A percentile compares a stretch with the other conserved stretches of the same genome.
Evolutionary conservation across 2,113 vertebrate species (phyloP).

Genomic region (Anarrhichthys ocellatus): DNA sequence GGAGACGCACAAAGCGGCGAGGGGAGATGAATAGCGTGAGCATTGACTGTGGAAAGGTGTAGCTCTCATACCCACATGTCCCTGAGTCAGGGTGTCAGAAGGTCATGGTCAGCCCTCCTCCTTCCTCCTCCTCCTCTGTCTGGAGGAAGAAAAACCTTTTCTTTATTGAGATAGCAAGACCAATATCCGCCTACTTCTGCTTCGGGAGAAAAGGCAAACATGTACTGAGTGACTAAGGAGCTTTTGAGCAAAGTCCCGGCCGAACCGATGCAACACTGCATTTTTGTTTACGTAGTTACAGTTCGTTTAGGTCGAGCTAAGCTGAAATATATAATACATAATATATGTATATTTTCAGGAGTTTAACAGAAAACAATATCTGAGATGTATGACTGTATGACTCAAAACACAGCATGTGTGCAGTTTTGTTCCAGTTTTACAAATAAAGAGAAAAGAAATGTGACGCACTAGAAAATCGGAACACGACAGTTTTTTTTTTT

Average conservation of each 20-base stretch:
- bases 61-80: slow-evolving; percentile 52
- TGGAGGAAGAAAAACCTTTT: slow-evolving; percentile 60
- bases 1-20: slow-evolving; percentile 19
- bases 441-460: not conserved
- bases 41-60: slow-evolving; percentile 47
- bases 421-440: slow-evolving; percentile 27
- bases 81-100: slow-evolving; percentile 64
- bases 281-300: slow-evolving; percentile 36
- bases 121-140: slow-evolving; percentile 52
- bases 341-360: not conserved
- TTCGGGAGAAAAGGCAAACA: slow-evolving; percentile 72
- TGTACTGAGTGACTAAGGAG: slow-evolving; percentile 65
- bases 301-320: slow-evolving; percentile 7
- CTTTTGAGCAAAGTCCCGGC: slow-evolving; percentile 67
- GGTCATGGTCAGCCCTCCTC: slow-evolving; percentile 54
- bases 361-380: slow-evolving; percentile 33
- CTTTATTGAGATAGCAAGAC: slow-evolving; percentile 59
- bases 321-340: not conserved
- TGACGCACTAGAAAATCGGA: not conserved
- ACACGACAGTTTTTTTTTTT: not conserved
- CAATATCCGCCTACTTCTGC: slow-evolving; percentile 70
- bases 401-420: slow-evolving; percentile 23
- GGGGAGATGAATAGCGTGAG: slow-evolving; percentile 15
- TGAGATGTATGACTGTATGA: slow-evolving; percentile 37
- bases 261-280: slow-evolving; percentile 17